Evolutionary conservation across 2,888 invertebrate species (phyloP).

Genomic region (Seladonia tumulorum): DNA sequence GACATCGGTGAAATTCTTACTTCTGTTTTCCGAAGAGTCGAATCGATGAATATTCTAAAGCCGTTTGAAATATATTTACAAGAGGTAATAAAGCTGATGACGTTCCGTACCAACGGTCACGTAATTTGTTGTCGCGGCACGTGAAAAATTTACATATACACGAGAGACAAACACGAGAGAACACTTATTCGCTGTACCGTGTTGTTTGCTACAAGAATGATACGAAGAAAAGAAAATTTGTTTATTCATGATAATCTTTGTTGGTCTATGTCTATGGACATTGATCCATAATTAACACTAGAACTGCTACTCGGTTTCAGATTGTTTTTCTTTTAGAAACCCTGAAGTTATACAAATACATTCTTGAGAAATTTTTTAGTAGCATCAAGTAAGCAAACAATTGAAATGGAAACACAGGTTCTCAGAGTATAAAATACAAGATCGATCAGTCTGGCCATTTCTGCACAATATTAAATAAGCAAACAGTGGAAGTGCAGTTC

Average conservation of each 20-base stretch:
- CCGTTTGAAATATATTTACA: neutral
- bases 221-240: too few relatives aligned
- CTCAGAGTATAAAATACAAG: neutral
- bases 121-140: neutral
- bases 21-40: neutral
- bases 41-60: neutral
- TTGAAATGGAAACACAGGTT: too few relatives aligned
- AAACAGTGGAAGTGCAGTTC: neutral
- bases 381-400: too few relatives aligned
- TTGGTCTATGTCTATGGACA: too few relatives aligned
- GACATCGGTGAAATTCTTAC: neutral
- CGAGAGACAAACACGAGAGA: neutral
- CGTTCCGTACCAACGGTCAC: neutral
- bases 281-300: too few relatives aligned
- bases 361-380: too few relatives aligned
- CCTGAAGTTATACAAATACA: too few relatives aligned
- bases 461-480: neutral
- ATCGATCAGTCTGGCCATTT: neutral
- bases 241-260: too few relatives aligned
- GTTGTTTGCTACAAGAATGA: too few relatives aligned
- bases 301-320: too few relatives aligned
- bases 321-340: too few relatives aligned
- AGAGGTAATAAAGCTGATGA: neutral
- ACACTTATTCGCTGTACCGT: neutral
- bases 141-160: neutral